Evolutionary conservation across 1,140 invertebrate genomes (phyloP), one percentile per base, ranked within the genome.

Genomic region (Pseudomyrmex sp.): DNA sequence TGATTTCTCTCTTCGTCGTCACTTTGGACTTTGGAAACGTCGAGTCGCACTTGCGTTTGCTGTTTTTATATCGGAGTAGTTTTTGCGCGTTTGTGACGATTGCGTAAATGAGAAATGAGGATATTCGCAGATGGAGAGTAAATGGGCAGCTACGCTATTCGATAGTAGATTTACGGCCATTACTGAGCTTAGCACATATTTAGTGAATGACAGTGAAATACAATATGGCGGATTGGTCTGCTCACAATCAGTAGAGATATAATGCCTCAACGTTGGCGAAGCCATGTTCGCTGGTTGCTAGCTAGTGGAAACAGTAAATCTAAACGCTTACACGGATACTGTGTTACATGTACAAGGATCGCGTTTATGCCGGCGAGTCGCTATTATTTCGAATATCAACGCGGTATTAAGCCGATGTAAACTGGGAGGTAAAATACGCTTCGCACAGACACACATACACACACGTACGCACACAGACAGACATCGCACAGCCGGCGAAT

Each of bases 331-430:
- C 48, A 63, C 58, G 54, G 76, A 59, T 72, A 62, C 52, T 44
- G 20, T 44, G 66, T 80, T 70, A 70, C 76, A 44, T 59, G 20
- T 59, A 61, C 66, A 66, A 58, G 44, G 13, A 65, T 44, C 65
- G 12, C 56, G 77, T 74, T 77, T 73, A 50, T 74, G 50, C 63
- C 54, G 52, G 63, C 15, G 61, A 69, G 18, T 59, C 68, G 56
- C 79, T 87, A 82, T 89, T 83, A 85, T 90, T 87, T 90, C 84
- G 83, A 77, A 90, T 90, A 90, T 87, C 85, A 87, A 79, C 61
- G 83, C 75, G 69, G 65, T 75, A 87, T 87, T 90, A 87, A 86
- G 85, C 88, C 66, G 58, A 58, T 62, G 76, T 82, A 83, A 83
- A 85, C 85, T 18, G 75, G 35, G 62, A 59, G 66, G 58, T 46